Conservation (phyloP, 2,888 invertebrate genomes). For the Trissonchulus sp. region DNA sequence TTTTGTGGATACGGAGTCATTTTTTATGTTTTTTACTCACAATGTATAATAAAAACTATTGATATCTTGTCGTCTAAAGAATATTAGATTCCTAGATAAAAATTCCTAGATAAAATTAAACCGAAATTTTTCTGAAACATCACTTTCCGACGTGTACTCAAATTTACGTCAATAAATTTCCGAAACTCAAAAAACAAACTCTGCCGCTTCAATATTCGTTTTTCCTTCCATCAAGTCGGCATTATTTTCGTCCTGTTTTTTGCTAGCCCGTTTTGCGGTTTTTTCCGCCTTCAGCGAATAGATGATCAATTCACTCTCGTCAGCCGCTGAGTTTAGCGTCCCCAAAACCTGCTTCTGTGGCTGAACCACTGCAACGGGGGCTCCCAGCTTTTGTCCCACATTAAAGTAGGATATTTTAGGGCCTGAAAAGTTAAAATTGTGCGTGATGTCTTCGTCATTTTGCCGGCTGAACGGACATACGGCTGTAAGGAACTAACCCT, state of each 20-base stretch:
- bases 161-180: no score
- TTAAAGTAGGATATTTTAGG: slow-evolving; percentile 67
- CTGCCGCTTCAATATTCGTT: background rate
- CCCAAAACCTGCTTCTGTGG: slow-evolving; percentile 38
- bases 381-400: slow-evolving; percentile 61
- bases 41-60: no score
- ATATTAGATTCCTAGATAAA: no score
- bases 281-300: background rate
- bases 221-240: background rate
- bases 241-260: background rate
- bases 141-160: no score
- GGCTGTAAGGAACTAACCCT: background rate
- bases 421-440: slow-evolving; percentile 51
- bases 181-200: no score
- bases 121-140: no score
- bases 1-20: no score
- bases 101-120: no score
- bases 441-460: no score
- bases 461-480: no score
- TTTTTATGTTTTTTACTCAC: no score
- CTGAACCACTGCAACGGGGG: slow-evolving; percentile 49
- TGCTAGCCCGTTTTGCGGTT: background rate
- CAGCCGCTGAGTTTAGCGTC: background rate
- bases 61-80: no score
- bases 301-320: background rate